Evolutionary conservation across 2,797 vertebrate species (phyloP).

Genomic region (Sylvilagus floridanus): DNA sequence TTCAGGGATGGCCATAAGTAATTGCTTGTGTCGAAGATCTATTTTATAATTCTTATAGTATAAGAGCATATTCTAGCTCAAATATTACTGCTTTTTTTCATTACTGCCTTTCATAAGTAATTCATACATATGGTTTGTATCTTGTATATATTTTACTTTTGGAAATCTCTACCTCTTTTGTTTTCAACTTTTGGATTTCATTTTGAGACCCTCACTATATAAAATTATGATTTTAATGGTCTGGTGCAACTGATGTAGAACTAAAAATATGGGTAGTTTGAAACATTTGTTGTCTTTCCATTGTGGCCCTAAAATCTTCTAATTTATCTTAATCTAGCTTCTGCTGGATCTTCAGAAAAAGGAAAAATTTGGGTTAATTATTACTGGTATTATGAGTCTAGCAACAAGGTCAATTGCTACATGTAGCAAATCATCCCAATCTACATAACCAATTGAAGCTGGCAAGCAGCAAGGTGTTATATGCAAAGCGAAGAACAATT

Average conservation of each 20-base stretch:
- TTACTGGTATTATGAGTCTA: neutral
- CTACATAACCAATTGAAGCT: neutral
- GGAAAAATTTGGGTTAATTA: slow-evolving; percentile 1
- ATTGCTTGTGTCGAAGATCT: neutral
- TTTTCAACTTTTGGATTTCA: slow-evolving; percentile 40
- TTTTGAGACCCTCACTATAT: neutral
- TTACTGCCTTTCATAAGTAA: neutral
- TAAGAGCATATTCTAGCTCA: neutral
- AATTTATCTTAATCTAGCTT: neutral
- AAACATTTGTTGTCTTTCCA: neutral
- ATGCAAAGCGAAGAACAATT: neutral
- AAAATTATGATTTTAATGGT: neutral
- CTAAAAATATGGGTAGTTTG: neutral
- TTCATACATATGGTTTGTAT: neutral
- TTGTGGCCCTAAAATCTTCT: neutral
- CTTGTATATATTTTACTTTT: neutral
- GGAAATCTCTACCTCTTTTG: neutral
- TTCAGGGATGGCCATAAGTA: neutral
- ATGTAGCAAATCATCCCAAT: neutral
- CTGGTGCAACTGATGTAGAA: neutral
- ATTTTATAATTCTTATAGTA: neutral
- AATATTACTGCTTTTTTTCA: neutral
- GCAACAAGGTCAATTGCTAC: neutral
- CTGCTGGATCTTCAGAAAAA: neutral
- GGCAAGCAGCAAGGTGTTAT: neutral